Evolutionary conservation across 2,888 invertebrate species (phyloP), one percentile per base, ranked within the genome.

Genomic region (Acronicta alni): DNA sequence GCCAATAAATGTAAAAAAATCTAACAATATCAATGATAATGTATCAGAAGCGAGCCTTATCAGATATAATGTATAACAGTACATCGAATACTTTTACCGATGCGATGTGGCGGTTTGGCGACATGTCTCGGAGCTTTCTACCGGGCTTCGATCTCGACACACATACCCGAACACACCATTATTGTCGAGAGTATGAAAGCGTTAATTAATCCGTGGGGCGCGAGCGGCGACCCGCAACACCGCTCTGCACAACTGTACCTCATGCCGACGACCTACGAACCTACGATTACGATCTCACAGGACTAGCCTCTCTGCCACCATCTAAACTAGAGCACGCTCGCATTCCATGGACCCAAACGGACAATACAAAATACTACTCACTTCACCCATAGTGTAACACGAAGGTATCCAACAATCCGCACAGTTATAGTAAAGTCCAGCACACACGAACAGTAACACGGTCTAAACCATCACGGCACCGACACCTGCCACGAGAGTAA

Each of bases 251-350:
- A 54, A 59, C 64, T 74, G 75, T 75, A 79, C 73, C 81, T 81
- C 82, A 83, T 86, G 89, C 87, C 89, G 89, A 83, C 89, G 92
- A 90, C 91, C 92, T 90, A 88, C 89, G 91, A 89, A 89, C 90
- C 79, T 80, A 76, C 83, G 87, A 86, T 85, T 81, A 82, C 83
- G 77, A 86, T 83, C 86, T 76, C 82, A 80, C 82, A 85, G 87
- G 83, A 84, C 81, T 81, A 81, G 81, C 68, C 79, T 75, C 79
- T 75, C 79, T 67, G 73, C 80, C 80, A 78, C 81, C 79, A 80
- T 81, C 78, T 75, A 73, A 88, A 89, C 85, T 88, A 78, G 89
- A 89, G 82, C 89, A 87, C 71, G 66, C 77, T 80, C 84, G 86
- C 86, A 87, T 88, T 87, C 86, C 84, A 58, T 30, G 46, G 32